These are phyloP conservation scores for Pyrrhia umbra DNA, from an alignment of 2,888 invertebrate genomes.

Conservation along the genomic window DNA sequence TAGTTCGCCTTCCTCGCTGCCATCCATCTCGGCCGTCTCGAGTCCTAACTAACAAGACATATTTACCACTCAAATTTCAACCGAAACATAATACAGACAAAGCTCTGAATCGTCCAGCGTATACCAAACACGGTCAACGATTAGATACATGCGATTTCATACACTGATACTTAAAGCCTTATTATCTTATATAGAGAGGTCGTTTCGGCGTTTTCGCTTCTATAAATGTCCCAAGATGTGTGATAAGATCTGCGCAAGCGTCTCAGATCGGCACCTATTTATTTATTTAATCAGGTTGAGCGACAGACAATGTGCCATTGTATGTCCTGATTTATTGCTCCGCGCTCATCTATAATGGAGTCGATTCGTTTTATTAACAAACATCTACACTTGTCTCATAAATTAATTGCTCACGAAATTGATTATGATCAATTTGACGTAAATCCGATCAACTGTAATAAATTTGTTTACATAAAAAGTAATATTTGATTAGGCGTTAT, in stretches of 20 bases:
- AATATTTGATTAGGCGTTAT: constrained; percentile 49
- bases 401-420: constrained; percentile 61
- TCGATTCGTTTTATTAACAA: constrained; percentile 72
- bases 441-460: constrained; percentile 47
- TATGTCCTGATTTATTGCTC: constrained; percentile 86
- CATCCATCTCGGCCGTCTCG: constrained; percentile 71
- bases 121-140: constrained; percentile 63
- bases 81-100: constrained; percentile 68
- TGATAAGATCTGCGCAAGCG: constrained; percentile 86
- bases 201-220: constrained; percentile 73
- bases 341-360: constrained; percentile 78
- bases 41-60: constrained; percentile 67
- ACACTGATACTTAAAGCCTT: constrained; percentile 72
- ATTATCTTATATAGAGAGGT: constrained; percentile 72
- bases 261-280: constrained; percentile 87
- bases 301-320: constrained; percentile 90
- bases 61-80: constrained; percentile 65
- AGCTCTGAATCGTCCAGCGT: constrained; percentile 64
- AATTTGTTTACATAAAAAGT: constrained; percentile 55
- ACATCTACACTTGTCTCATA: constrained; percentile 70
- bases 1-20: constrained; percentile 42
- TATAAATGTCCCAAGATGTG: constrained; percentile 79
- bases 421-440: constrained; percentile 53
- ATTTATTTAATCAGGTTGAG: constrained; percentile 88
- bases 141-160: constrained; percentile 71